A percentile compares a stretch with the other conserved stretches of the same genome.
Conservation (phyloP, 2,888 invertebrate species). For the Napeogenes sylphis region DNA sequence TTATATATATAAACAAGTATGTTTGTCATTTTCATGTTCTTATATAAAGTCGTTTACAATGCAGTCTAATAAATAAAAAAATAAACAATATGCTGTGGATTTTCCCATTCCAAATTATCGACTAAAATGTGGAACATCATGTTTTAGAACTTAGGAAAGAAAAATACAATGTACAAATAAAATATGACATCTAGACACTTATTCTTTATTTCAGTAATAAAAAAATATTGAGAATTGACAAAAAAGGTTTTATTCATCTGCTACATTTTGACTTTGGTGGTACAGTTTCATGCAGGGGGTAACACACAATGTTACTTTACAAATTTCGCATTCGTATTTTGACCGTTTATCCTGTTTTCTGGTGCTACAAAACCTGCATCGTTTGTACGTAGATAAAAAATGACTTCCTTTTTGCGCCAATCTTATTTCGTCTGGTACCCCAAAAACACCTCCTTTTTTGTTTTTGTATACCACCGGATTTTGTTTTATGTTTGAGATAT, state of each 20-base stretch:
- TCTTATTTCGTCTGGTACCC: conserved; percentile 29
- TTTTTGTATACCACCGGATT: conserved; percentile 25
- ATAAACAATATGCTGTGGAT: no score
- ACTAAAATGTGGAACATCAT: no score
- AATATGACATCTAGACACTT: no score
- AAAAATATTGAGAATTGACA: conserved; percentile 5
- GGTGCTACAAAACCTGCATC: conserved; percentile 20
- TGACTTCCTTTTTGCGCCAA: conserved; percentile 10
- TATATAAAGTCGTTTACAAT: not conserved
- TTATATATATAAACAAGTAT: conserved; percentile 10
- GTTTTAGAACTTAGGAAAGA: no score
- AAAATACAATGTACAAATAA: no score
- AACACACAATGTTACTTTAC: conserved; percentile 17
- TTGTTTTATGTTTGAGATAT: conserved; percentile 12
- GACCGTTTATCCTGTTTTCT: conserved; percentile 15
- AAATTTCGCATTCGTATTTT: conserved; percentile 20
- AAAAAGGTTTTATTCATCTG: conserved; percentile 8
- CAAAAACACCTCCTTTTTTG: conserved; percentile 26
- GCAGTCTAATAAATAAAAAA: no score
- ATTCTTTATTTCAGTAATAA: conserved; percentile 9
- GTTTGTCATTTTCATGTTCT: conserved; percentile 5
- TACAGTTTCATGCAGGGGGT: conserved; percentile 10
- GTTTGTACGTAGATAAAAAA: conserved; percentile 15
- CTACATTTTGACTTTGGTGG: conserved; percentile 9
- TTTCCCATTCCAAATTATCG: no score